Conservation (phyloP, 2,888 invertebrate genomes). For the Calephelis perditalis region DNA sequence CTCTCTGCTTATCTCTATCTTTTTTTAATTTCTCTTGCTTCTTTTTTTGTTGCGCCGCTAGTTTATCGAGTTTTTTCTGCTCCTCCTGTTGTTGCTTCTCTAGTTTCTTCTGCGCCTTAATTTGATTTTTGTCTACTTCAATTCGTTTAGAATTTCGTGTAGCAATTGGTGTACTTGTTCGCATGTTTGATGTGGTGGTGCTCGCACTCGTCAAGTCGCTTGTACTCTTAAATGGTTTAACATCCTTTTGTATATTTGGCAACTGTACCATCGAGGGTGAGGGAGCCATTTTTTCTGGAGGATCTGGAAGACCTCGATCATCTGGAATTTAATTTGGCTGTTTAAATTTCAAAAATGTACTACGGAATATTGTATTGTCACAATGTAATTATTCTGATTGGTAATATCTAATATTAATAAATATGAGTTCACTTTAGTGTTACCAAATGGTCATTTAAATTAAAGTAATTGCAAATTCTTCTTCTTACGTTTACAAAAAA, state of each 20-base stretch:
- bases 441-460: no score
- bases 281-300: conserved; percentile 41
- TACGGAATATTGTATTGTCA: no score
- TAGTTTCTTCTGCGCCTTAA: conserved; percentile 46
- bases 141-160: conserved; percentile 33
- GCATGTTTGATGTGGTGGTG: conserved; percentile 20
- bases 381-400: no score
- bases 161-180: conserved; percentile 46
- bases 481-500: no score
- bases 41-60: conserved; percentile 39
- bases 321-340: conserved; percentile 35
- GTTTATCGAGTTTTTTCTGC: conserved; percentile 43
- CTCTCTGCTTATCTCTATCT: conserved; percentile 24
- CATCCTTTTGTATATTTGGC: conserved; percentile 30
- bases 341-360: not conserved
- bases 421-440: no score
- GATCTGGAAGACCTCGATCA: conserved; percentile 34
- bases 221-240: conserved; percentile 47
- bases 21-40: conserved; percentile 38
- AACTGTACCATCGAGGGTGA: conserved; percentile 38
- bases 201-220: conserved; percentile 39
- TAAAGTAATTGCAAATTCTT: no score
- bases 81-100: conserved; percentile 47
- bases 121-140: conserved; percentile 36
- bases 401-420: no score